Conservation (phyloP, 2,113 vertebrate genomes). For the Tupaia chinensis region DNA sequence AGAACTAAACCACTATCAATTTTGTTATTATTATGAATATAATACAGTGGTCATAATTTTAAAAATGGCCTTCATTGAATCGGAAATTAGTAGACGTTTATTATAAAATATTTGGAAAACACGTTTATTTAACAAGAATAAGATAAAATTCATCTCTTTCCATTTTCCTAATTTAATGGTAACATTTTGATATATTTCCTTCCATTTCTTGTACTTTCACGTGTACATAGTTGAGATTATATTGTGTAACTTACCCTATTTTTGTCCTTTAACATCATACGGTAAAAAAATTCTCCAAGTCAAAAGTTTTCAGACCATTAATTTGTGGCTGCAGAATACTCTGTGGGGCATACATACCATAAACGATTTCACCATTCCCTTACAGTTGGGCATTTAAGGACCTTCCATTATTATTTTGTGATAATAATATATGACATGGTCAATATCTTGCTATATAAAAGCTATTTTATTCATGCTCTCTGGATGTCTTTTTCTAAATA, state of each 20-base stretch:
- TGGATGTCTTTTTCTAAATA: background rate
- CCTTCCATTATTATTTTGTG: background rate
- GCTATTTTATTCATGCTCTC: background rate
- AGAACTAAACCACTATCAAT: background rate
- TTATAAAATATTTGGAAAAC: background rate
- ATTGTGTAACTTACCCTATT: background rate
- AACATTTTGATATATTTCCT: background rate
- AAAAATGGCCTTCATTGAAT: background rate
- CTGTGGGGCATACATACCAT: too few relatives aligned
- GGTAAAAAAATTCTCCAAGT: background rate
- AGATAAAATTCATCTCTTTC: background rate
- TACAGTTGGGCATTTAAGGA: background rate
- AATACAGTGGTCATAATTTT: background rate
- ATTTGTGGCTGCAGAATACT: background rate
- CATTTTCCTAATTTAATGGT: background rate
- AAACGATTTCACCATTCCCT: background rate
- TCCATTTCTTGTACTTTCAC: background rate
- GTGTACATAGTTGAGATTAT: background rate
- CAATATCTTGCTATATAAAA: background rate
- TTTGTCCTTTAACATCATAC: background rate
- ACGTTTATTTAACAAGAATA: background rate
- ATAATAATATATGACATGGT: background rate
- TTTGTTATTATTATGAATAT: background rate
- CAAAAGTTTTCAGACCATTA: background rate
- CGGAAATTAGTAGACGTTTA: background rate